A percentile compares a stretch with the other conserved stretches of the same genome.
Evolutionary conservation across 2,888 invertebrate species (phyloP).

Genomic region (Axea sp.): DNA sequence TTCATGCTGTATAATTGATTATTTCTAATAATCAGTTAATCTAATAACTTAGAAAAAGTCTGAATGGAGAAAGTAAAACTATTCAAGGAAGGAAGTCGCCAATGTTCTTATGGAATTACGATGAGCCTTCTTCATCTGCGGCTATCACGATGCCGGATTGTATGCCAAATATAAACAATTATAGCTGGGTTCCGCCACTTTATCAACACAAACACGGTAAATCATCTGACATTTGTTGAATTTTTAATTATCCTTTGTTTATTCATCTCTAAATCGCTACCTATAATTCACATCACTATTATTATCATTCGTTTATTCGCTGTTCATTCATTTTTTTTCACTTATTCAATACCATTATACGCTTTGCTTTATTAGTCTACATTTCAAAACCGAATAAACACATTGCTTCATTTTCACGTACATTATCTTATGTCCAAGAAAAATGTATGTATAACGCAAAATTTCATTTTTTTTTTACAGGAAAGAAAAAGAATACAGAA

Average conservation of each 20-base stretch:
- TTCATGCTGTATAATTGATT: too few species aligned
- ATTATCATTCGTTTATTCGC: too few species aligned
- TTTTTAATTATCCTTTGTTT: conserved; percentile 23
- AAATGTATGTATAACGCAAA: not conserved
- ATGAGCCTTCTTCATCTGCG: conserved; percentile 64
- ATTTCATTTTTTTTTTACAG: conserved; percentile 50
- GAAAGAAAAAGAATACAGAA: conserved; percentile 69
- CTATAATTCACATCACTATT: too few species aligned
- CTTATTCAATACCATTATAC: too few species aligned
- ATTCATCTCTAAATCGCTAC: conserved; percentile 8
- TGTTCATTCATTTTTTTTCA: too few species aligned
- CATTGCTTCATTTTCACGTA: too few species aligned
- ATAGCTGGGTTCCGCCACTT: conserved; percentile 74
- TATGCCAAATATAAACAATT: conserved; percentile 70
- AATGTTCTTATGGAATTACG: conserved; percentile 64
- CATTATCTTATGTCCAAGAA: too few species aligned
- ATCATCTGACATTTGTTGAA: conserved; percentile 9
- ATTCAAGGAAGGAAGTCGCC: conserved; percentile 62
- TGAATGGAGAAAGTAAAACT: conserved; percentile 62
- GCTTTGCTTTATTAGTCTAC: too few species aligned
- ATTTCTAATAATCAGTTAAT: too few species aligned
- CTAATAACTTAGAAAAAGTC: conserved; percentile 65
- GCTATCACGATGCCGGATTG: conserved; percentile 64
- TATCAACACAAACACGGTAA: conserved; percentile 74
- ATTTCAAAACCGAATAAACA: too few species aligned